Base-by-base conservation (phyloP, 2,888 invertebrate species). In the Agriopis aurantiaria region DNA sequence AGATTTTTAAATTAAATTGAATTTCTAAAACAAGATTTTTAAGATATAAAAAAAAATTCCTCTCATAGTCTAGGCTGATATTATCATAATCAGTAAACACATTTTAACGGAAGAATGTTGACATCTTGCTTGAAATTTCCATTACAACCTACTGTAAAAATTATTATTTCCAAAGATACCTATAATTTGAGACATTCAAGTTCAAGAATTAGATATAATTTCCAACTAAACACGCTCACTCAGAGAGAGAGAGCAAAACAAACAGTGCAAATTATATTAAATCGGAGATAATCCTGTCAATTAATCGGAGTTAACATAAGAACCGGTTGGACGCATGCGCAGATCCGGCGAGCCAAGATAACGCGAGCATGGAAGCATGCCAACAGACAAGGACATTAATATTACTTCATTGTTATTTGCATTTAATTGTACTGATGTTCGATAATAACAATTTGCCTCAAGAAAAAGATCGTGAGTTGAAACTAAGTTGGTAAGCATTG, bases 281-380 rank as follows among this genome's bases (percentile, higher is more conserved):
- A 92, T 93, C 93, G 89, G 88, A 92, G 92, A 92, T 94, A 94
- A 93, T 93, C 93, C 91, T 89, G 91, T 92, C 93, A 93, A 94
- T 94, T 93, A 93, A 93, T 94, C 90, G 92, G 93, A 91, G 85
- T 93, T 93, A 92, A 86, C 88, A 91, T 88, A 88, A 88, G 86
- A 92, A 91, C 91, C 90, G 91, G 92, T 91, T 84, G 83, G 83
- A 85, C 88, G 92, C 92, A 89, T 91, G 92, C 92, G 91, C 89
- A 85, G 85, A 87, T 86, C 84, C 85, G 86, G 85, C 85, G 87
- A 85, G 79, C 82, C 85, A 84, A 88, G 89, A 88, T 89, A 85
- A 87, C 84, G 81, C 11, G 53, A 82, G 80, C 83, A 82, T 85
- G 84, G 80, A 86, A 82, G 81, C 84, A 76, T 80, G 81, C 79